Evolutionary conservation across 2,888 invertebrate species (phyloP), one percentile per base, ranked within the genome.

Genomic region (Dynastes hyllus): DNA sequence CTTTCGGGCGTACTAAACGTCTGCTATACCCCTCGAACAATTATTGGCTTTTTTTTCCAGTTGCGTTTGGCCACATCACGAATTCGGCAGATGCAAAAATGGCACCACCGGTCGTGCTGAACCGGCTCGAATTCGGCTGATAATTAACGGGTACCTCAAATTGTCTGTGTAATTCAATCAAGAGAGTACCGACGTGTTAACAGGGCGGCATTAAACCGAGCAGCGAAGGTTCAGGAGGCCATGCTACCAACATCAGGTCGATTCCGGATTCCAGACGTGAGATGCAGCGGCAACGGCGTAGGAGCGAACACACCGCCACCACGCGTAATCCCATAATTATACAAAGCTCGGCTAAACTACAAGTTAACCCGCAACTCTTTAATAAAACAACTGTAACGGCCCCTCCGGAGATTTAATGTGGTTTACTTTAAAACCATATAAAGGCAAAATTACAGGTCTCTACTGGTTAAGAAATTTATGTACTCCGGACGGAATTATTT

Each of bases 371-470:
- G 80, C 82, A 83, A 81, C 84, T 84, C 83, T 84, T 85, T 84
- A 85, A 85, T 85, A 84, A 85, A 85, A 84, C 84, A 85, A 84
- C 83, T 83, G 83, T 81, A 83, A 83, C 84, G 81, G 83, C 83
- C 87, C 83, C 55, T 58, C 83, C 76, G 81, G 86, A 87, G 87
- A 86, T 86, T 87, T 87, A 87, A 84, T 84, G 86, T 85, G 87
- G 88, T 88, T 87, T 87, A 87, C 87, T 87, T 88, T 88, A 85
- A 87, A 88, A 88, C 88, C 87, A 87, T 58, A 58, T 88, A 87
- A 88, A 87, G 87, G 88, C 87, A 84, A 86, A 88, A 88, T 88
- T 88, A 88, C 87, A 87, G 87, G 87, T 86, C 87, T 87, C 87
- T 83, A 85, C 84, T 86, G 86, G 86, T 85, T 86, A 86, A 86